These are phyloP conservation scores for Scolopax mira DNA, from an alignment of 2,113 vertebrate species.

Conservation along the genomic window DNA sequence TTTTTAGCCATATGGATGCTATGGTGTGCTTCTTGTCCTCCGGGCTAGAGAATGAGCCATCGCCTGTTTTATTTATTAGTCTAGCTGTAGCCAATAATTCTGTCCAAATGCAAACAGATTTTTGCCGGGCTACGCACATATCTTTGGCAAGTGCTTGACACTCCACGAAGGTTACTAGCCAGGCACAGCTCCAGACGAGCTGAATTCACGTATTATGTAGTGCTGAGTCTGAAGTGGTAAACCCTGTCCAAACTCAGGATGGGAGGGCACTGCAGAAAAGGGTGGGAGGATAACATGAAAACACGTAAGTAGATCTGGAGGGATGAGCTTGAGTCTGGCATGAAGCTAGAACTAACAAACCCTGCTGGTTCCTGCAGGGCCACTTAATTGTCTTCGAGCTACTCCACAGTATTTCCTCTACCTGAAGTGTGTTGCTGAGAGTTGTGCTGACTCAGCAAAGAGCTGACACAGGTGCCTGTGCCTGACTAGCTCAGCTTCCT, in stretches of 20 bases:
- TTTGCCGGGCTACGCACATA: conserved; percentile 4
- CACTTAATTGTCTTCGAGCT: not conserved
- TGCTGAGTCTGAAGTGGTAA: conserved; percentile 6
- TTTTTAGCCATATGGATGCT: conserved; percentile 34
- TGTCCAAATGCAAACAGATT: conserved; percentile 43
- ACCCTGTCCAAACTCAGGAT: not conserved
- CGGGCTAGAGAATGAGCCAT: not conserved
- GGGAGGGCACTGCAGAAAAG: not conserved
- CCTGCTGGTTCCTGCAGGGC: not conserved
- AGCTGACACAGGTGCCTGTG: not conserved
- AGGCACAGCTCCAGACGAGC: not conserved
- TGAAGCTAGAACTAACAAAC: not conserved
- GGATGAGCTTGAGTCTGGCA: not conserved
- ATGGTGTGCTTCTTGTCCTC: conserved; percentile 17
- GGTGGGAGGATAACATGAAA: not conserved
- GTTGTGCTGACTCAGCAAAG: not conserved
- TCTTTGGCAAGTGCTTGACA: conserved; percentile 29
- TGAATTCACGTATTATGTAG: not conserved
- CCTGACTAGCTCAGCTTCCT: not conserved
- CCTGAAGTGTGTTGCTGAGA: not conserved
- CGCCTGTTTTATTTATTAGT: conserved; percentile 35
- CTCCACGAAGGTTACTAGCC: conserved; percentile 12
- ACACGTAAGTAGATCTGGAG: not conserved
- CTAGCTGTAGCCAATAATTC: conserved; percentile 28
- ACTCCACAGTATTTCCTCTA: not conserved